phyloP scores from a whole-genome alignment of 2,113 vertebrate genomes.

The Poecile atricapillus region DNA sequence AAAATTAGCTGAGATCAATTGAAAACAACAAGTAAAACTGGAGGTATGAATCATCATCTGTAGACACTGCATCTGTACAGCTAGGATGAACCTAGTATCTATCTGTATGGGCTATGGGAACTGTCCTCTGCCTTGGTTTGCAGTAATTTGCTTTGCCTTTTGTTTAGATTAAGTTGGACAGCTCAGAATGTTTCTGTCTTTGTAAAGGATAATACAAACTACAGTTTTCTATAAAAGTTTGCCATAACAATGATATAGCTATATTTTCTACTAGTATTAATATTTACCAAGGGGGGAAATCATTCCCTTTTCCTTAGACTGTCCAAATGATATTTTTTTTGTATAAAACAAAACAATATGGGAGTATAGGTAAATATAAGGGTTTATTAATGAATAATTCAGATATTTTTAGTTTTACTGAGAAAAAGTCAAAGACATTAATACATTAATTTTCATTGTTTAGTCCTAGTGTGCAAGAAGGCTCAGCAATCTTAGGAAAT shows the following conservation, averaged over 20 bases:
- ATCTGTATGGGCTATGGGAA: not conserved
- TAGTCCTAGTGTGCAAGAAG: not conserved
- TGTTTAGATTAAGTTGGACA: not conserved
- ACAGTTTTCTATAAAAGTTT: not conserved
- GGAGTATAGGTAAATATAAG: not conserved
- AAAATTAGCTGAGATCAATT: not conserved
- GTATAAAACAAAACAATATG: not conserved
- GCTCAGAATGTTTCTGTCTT: not conserved
- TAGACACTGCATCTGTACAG: not conserved
- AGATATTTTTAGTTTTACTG: not conserved
- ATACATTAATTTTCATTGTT: not conserved
- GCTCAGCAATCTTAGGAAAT: not conserved
- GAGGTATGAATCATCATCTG: not conserved
- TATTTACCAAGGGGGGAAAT: not conserved
- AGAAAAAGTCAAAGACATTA: not conserved
- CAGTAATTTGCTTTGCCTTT: not conserved
- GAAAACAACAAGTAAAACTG: not conserved
- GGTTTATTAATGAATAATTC: not conserved
- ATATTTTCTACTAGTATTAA: not conserved
- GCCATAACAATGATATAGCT: not conserved
- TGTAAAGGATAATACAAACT: not conserved
- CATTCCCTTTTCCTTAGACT: not conserved
- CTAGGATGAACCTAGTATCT: not conserved
- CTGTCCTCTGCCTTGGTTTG: not conserved
- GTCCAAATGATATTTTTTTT: not conserved